Base-by-base conservation (phyloP, 2,113 vertebrate species). In the Scytalopus superciliaris region DNA sequence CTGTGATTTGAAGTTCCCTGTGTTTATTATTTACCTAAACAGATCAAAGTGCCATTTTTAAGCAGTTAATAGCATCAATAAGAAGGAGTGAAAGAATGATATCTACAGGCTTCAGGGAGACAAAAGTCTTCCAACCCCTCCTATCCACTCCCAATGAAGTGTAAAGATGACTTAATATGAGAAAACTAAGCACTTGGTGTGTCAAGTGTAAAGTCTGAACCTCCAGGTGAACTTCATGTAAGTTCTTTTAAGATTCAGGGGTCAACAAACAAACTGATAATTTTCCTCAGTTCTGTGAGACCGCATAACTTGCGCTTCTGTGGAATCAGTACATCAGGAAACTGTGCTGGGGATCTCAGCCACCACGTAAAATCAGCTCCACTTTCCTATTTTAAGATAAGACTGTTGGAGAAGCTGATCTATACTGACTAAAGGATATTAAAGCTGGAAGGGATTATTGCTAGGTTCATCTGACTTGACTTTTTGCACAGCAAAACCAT, bases 1-100 rank as follows among this genome's bases (percentile, higher is more conserved):
- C 37, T 87, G 62, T 60, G 39, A 84, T 74, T 94, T 78, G 27
- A 74, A 69, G 19, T 91, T 44, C 30, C 12, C 7, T n/a, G 5
- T 53, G 42, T 40, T 70, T 47, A 56, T 52, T 11, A 30, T 63
- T 91, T 94, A 78, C 19, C 28, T 37, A 50, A 75, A 66, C 3
- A 66, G 31, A 87, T 49, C 25, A n/a, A 89, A 87, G 5, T 33
- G 7, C 35, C 40, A 37, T 78, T 91, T 94, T 94, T 33, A 78
- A 75, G 10, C 31, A 55, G 3, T 63, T 67, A 62, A 53, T 33
- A 47, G 2, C 14, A 77, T 28, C 42, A 70, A 37, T 9, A 74
- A 31, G 50, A 84, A 21, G 23, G 9, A 78, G 25, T 3, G 77
- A n/a, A 47, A 68, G 47, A 89, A 87, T 28, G 64, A 55, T 19